Conservation (phyloP, 35 echinoderm and acorn worm genomes). For the Acanthaster planci region DNA sequence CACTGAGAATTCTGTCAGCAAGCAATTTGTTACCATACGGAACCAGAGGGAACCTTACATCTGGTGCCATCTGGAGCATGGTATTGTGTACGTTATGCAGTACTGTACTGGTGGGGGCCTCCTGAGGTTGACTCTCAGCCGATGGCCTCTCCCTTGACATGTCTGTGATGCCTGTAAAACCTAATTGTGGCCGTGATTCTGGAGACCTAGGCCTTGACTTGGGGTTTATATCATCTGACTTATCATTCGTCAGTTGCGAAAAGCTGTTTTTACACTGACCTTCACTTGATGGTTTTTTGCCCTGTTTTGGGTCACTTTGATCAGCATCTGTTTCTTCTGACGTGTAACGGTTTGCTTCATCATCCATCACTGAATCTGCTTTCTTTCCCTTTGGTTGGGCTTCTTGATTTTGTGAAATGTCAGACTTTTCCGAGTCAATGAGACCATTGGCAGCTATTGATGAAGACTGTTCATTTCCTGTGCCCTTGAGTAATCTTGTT, state of each 20-base stretch:
- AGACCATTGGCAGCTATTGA: neutral
- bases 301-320: neutral
- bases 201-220: too few species aligned
- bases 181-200: too few species aligned
- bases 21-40: neutral
- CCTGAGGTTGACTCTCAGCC: too few species aligned
- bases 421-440: neutral
- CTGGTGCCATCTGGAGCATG: slow-evolving; percentile 2
- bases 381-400: slow-evolving; percentile 29
- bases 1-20: neutral
- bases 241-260: neutral
- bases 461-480: neutral
- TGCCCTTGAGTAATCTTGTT: neutral
- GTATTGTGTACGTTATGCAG: neutral
- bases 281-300: neutral
- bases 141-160: too few species aligned
- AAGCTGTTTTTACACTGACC: neutral
- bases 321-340: neutral
- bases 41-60: neutral
- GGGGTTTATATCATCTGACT: neutral
- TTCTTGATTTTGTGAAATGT: neutral
- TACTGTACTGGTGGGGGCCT: neutral
- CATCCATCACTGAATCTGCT: neutral
- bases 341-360: neutral
- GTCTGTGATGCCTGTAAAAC: too few species aligned